phyloP scores from a whole-genome alignment of 2,113 vertebrate genomes.

The Epinephelus moara region DNA sequence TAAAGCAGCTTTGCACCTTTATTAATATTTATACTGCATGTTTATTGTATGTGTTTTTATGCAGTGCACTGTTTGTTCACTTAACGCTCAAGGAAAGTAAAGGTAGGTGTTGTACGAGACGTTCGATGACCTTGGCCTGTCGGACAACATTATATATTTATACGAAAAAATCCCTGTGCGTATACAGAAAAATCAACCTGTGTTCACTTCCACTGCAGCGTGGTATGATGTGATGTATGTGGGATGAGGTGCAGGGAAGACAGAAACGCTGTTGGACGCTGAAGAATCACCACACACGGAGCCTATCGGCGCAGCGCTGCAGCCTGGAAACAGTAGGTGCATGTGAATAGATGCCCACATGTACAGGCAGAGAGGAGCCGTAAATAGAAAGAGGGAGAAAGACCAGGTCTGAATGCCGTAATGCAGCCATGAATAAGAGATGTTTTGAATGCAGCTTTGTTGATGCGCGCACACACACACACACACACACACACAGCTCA shows the following conservation, averaged over 20 bases:
- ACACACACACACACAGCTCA: slow-evolving; percentile 32
- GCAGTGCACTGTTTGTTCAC: too few relatives aligned
- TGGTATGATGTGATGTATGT: not conserved
- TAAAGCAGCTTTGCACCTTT: too few relatives aligned
- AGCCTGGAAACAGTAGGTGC: slow-evolving; percentile 43
- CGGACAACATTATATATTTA: not conserved
- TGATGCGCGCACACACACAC: slow-evolving; percentile 18
- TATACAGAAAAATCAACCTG: not conserved
- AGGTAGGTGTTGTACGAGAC: too few relatives aligned
- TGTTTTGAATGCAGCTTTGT: slow-evolving; percentile 66
- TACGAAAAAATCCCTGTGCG: too few relatives aligned
- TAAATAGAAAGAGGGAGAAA: slow-evolving; percentile 63
- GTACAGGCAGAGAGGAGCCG: slow-evolving; percentile 45
- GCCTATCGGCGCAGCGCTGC: slow-evolving; percentile 4
- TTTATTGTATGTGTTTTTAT: too few relatives aligned
- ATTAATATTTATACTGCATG: too few relatives aligned
- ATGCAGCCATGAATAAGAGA: slow-evolving; percentile 73
- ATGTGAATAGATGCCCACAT: slow-evolving; percentile 58
- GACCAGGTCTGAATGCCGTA: slow-evolving; percentile 30
- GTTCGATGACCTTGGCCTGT: too few relatives aligned
- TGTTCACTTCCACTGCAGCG: not conserved
- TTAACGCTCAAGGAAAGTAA: too few relatives aligned
- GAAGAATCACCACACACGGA: not conserved
- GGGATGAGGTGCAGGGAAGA: not conserved
- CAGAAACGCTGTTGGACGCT: not conserved